Base-by-base conservation (phyloP, 2,797 vertebrate species). In the Pseudotriccus pelzelni region DNA sequence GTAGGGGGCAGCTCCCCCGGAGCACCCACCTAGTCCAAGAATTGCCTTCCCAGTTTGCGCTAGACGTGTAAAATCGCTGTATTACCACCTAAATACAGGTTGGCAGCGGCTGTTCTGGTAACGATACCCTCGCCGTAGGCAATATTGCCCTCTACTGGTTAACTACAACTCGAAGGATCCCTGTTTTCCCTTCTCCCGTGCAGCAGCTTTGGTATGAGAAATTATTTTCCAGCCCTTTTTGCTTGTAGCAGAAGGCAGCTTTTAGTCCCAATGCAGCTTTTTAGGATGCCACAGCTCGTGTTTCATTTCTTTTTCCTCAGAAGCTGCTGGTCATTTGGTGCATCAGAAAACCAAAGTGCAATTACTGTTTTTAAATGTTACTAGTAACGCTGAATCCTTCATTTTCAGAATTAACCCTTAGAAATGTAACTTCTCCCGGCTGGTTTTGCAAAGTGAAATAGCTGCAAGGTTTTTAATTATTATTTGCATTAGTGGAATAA, bases 101-200 rank as follows among this genome's bases (percentile, higher is more conserved):
- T 82, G 81, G 60, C 62, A 7, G 77, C 21, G 63, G 36, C 43
- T 14, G 81, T 5, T 58, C 36, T 2, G 80, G 28, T 5, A 2
- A 32, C 14, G 6, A n/a, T 34, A 19, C 79, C 74, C 49, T 79
- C 56, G 34, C 27, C 8, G 17, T 78, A 73, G 94, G 69, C 96
- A 72, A 91, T 74, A 20, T 96, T 97, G 97, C 97, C 96, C 94
- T 97, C 97, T 96, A 2, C 97, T 95, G 97, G 96, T 66, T 86
- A 14, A 2, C 55, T 23, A 0, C 72, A n/a, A 3, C 27, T 22
- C 72, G 37, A 13, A 49, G 47, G 37, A 75, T 24, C 66, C 62
- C 11, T n/a, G 2, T 13, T 77, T 73, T 2, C 32, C 44, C 4
- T 67, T 25, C n/a, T 59, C 17, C 30, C 2, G 50, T 0, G 11